phyloP scores from a whole-genome alignment of 2,797 vertebrate species.

The Girardinus metallicus region DNA sequence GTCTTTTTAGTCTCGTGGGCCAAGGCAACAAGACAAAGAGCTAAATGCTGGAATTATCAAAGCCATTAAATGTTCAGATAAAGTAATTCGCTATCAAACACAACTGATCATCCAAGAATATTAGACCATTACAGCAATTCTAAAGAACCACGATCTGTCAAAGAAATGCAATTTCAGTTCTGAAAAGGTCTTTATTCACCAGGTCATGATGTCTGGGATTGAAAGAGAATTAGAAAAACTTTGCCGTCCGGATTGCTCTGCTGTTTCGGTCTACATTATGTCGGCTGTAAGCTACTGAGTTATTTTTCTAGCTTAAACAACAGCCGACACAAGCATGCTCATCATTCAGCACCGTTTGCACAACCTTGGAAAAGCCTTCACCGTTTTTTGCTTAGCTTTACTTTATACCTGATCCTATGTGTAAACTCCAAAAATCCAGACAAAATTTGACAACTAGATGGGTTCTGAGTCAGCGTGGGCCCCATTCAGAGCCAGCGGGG shows the following conservation, averaged over 20 bases:
- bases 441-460: slow-evolving; percentile 53
- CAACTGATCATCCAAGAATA: slow-evolving; percentile 77
- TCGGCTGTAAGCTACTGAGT: neutral
- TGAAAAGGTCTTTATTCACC: slow-evolving; percentile 75
- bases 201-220: slow-evolving; percentile 53
- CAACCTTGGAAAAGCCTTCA: slow-evolving; percentile 66
- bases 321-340: slow-evolving; percentile 28
- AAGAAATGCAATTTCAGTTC: slow-evolving; percentile 78
- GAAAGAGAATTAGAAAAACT: slow-evolving; percentile 48
- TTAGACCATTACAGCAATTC: slow-evolving; percentile 80
- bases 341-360: slow-evolving; percentile 21
- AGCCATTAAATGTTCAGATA: slow-evolving; percentile 76
- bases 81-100: slow-evolving; percentile 76
- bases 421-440: slow-evolving; percentile 58
- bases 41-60: slow-evolving; percentile 77
- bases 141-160: slow-evolving; percentile 79
- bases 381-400: slow-evolving; percentile 53
- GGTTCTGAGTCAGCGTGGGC: slow-evolving; percentile 50
- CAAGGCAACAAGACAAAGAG: slow-evolving; percentile 64
- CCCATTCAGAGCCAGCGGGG: slow-evolving; percentile 37
- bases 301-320: slow-evolving; percentile 4
- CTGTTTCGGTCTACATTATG: slow-evolving; percentile 16
- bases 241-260: slow-evolving; percentile 15
- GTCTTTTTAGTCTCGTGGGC: slow-evolving; percentile 59
- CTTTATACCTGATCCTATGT: slow-evolving; percentile 66